phyloP scores from a whole-genome alignment of 2,113 vertebrate species.

The Mus musculus region GRCm39 chr6:54053501-54054000 shows the following conservation, averaged over 20 bases:
- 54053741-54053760: conserved; percentile 42
- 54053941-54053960: neutral
- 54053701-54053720: neutral
- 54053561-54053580: neutral
- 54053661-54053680: conserved; percentile 32
- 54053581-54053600: neutral
- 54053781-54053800: neutral
- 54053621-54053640: neutral
- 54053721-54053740: conserved; percentile 15
- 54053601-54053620: neutral
- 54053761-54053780: neutral
- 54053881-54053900: neutral
- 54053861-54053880: neutral
- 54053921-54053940: neutral
- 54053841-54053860: neutral
- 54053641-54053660: neutral
- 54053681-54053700: neutral
- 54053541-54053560: neutral
- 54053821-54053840: neutral
- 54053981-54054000: neutral
- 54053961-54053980: neutral
- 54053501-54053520: neutral
- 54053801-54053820: neutral
- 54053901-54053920: neutral
- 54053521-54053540: neutral